A percentile compares a stretch with the other conserved stretches of the same genome.
phyloP scores from a whole-genome alignment of 2,113 vertebrate species.

The Notothenia coriiceps region DNA sequence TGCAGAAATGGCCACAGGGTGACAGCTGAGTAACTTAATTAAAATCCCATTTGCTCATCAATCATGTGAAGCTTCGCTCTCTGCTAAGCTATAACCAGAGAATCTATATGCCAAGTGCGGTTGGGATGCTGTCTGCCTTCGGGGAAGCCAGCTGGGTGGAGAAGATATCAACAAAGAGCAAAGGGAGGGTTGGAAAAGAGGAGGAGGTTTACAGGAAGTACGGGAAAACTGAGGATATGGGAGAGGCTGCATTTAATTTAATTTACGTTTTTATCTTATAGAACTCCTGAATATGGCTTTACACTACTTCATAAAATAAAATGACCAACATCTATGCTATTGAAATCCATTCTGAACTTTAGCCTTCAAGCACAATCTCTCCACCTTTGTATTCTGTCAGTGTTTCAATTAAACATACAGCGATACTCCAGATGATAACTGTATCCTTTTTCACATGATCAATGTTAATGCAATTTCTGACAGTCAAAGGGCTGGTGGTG shows the following conservation, averaged over 20 bases:
- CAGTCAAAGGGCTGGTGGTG: conserved; percentile 32
- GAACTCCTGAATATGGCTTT: background rate
- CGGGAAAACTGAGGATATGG: conserved; percentile 12
- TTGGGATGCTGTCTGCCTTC: conserved; percentile 67
- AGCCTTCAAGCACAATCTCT: conserved; percentile 3
- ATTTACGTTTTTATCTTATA: conserved; percentile 17
- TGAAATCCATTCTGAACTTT: conserved; percentile 18
- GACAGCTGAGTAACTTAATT: conserved; percentile 79
- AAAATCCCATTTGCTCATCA: conserved; percentile 82
- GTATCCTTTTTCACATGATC: conserved; percentile 52
- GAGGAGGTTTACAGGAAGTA: conserved; percentile 23
- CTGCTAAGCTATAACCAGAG: conserved; percentile 64
- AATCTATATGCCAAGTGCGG: conserved; percentile 68
- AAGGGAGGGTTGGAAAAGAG: conserved; percentile 39
- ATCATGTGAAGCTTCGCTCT: conserved; percentile 71
- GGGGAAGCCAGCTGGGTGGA: conserved; percentile 70
- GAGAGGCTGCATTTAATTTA: conserved; percentile 40
- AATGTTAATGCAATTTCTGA: conserved; percentile 62
- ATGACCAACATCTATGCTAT: background rate
- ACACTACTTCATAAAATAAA: conserved; percentile 15
- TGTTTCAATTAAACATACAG: conserved; percentile 4
- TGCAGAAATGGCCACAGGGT: conserved; percentile 73
- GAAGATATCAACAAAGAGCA: conserved; percentile 71
- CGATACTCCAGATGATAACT: conserved; percentile 5
- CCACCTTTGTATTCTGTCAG: background rate